Conservation (phyloP, 1,140 invertebrate species). For the Pogonomyrmex barbatus region DNA sequence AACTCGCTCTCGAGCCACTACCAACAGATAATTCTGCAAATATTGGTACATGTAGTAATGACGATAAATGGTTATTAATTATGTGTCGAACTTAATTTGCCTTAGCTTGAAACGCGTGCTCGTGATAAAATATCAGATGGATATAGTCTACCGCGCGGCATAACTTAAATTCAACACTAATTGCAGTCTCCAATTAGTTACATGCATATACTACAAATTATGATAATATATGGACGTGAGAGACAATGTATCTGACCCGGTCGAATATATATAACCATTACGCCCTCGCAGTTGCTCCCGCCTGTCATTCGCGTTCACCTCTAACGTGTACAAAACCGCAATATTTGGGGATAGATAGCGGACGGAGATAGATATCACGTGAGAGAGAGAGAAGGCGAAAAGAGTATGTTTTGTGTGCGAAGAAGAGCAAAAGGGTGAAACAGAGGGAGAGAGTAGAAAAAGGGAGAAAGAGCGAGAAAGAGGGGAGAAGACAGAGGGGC, state of each 20-base stretch:
- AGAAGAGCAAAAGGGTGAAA: slow-evolving; percentile 39
- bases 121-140: neutral
- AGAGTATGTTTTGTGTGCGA: neutral
- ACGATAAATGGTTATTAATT: slow-evolving; percentile 11
- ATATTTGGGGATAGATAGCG: slow-evolving; percentile 35
- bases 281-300: slow-evolving; percentile 6
- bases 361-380: neutral
- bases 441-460: neutral
- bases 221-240: slow-evolving; percentile 17
- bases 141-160: neutral
- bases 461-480: slow-evolving; percentile 40
- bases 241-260: slow-evolving; percentile 20
- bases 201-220: neutral
- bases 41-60: slow-evolving; percentile 12
- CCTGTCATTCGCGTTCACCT: neutral
- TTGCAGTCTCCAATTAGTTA: slow-evolving; percentile 10
- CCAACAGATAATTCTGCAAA: slow-evolving; percentile 32
- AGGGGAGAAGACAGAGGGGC: slow-evolving; percentile 56
- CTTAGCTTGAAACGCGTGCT: neutral
- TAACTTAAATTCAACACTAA: slow-evolving; percentile 28
- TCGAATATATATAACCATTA: slow-evolving; percentile 7
- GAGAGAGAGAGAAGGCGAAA: slow-evolving; percentile 21
- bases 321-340: slow-evolving; percentile 19
- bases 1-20: neutral
- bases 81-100: slow-evolving; percentile 17